Conservation (phyloP, 2,888 invertebrate species). For the Drosophila neonasuta region DNA sequence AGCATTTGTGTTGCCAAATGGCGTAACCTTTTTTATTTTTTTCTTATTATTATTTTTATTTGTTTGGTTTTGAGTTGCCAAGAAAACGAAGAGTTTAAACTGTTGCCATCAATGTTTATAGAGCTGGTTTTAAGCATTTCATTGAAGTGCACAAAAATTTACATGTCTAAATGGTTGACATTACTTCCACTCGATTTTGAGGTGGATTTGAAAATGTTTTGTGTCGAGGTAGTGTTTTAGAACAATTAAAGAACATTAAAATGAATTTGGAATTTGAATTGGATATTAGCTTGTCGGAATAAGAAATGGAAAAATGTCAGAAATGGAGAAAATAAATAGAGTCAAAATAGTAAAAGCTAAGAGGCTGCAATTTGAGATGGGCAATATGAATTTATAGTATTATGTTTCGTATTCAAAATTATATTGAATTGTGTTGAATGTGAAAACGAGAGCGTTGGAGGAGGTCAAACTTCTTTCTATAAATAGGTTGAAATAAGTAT, state of each 20-base stretch:
- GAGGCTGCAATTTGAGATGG: too few species aligned
- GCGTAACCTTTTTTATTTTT: slow-evolving; percentile 21
- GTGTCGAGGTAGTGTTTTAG: not conserved
- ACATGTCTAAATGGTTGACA: slow-evolving; percentile 1
- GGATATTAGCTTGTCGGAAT: too few species aligned
- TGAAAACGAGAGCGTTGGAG: too few species aligned
- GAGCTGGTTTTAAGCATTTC: slow-evolving; percentile 18
- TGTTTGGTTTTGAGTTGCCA: slow-evolving; percentile 16
- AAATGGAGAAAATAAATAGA: too few species aligned
- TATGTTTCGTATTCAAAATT: too few species aligned
- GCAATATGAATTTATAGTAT: too few species aligned
- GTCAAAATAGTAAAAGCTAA: too few species aligned
- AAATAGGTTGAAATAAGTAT: too few species aligned
- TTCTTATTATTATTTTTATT: slow-evolving; percentile 28
- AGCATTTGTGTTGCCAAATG: slow-evolving; percentile 25
- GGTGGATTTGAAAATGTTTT: not conserved
- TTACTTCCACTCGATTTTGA: not conserved
- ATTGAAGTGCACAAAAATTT: slow-evolving; percentile 14
- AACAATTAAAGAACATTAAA: not conserved
- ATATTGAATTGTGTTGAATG: too few species aligned
- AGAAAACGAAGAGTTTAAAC: slow-evolving; percentile 22
- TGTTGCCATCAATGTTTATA: slow-evolving; percentile 28
- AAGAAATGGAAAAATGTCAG: too few species aligned
- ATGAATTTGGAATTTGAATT: too few species aligned
- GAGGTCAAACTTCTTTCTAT: too few species aligned